Conservation (phyloP, 2,888 invertebrate genomes). For the Dynastes grantii region DNA sequence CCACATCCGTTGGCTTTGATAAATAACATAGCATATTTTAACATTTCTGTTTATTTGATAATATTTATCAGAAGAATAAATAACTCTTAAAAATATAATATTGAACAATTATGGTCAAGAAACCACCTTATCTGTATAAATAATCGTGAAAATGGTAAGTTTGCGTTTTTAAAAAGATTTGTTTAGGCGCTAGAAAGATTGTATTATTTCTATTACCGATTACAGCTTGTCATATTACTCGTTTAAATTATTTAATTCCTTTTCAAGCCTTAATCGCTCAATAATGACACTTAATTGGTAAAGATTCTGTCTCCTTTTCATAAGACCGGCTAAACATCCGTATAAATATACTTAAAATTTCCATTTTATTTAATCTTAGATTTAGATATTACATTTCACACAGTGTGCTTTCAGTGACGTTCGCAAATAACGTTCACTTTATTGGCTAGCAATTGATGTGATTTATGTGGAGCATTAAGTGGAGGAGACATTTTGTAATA, state of each 20-base stretch:
- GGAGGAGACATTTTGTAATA: conserved; percentile 34
- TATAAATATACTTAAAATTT: conserved; percentile 14
- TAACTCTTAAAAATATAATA: conserved; percentile 37
- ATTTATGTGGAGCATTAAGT: conserved; percentile 40
- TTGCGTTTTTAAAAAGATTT: conserved; percentile 6
- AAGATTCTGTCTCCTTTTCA: not conserved
- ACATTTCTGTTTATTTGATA: conserved; percentile 36
- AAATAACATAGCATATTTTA: conserved; percentile 41
- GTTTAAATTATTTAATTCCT: conserved; percentile 21
- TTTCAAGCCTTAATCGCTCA: conserved; percentile 4
- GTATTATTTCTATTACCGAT: conserved; percentile 3
- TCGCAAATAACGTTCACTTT: conserved; percentile 15
- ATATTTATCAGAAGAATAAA: conserved; percentile 39
- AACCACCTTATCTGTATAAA: conserved; percentile 17
- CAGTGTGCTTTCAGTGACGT: conserved; percentile 31
- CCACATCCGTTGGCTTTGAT: conserved; percentile 46
- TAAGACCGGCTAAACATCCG: not conserved
- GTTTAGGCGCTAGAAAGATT: not conserved
- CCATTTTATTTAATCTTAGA: conserved; percentile 41
- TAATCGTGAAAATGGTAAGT: no score
- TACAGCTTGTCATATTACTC: not conserved
- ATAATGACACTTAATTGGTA: conserved; percentile 20
- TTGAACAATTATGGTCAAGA: conserved; percentile 29
- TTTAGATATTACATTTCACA: conserved; percentile 42
- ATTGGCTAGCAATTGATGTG: conserved; percentile 46